Conservation (phyloP, 2,113 vertebrate species). For the Phaethornis superciliosus region DNA sequence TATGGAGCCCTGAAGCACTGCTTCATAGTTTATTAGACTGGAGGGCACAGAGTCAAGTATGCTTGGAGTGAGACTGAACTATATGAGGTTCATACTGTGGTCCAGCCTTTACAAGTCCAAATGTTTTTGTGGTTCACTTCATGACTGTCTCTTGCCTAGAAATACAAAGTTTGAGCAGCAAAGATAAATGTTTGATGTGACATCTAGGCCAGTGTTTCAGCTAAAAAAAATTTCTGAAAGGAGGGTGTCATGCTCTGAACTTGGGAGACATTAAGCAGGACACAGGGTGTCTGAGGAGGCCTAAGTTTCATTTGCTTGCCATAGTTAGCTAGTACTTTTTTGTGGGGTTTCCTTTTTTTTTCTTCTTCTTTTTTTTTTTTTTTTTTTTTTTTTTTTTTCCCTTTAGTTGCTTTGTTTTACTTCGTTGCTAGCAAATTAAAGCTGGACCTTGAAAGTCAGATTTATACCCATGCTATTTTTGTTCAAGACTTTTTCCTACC, state of each 20-base stretch:
- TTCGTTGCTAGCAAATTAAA: slow-evolving; percentile 29
- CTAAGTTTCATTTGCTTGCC: background rate
- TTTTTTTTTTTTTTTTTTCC: too few relatives aligned
- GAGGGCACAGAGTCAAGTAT: background rate
- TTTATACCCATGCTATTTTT: slow-evolving; percentile 48
- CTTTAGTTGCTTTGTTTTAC: background rate
- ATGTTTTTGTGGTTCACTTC: slow-evolving; percentile 1
- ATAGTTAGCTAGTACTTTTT: background rate
- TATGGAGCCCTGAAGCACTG: background rate
- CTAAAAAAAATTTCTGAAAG: background rate
- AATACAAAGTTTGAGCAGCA: background rate
- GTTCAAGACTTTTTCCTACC: background rate
- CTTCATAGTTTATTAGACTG: background rate
- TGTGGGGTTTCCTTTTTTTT: too few relatives aligned
- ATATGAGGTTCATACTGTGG: background rate
- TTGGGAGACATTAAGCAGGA: background rate
- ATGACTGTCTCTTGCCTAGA: background rate
- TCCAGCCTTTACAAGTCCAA: background rate
- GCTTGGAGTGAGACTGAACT: background rate
- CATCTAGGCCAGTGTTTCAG: background rate
- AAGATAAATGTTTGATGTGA: background rate
- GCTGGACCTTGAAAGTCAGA: background rate
- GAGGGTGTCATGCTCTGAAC: background rate
- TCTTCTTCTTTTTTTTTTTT: too few relatives aligned
- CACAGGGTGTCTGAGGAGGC: background rate